A percentile compares a stretch with the other conserved stretches of the same genome.
Conservation (phyloP, 1,140 invertebrate species). For the Drosophila orena region DNA sequence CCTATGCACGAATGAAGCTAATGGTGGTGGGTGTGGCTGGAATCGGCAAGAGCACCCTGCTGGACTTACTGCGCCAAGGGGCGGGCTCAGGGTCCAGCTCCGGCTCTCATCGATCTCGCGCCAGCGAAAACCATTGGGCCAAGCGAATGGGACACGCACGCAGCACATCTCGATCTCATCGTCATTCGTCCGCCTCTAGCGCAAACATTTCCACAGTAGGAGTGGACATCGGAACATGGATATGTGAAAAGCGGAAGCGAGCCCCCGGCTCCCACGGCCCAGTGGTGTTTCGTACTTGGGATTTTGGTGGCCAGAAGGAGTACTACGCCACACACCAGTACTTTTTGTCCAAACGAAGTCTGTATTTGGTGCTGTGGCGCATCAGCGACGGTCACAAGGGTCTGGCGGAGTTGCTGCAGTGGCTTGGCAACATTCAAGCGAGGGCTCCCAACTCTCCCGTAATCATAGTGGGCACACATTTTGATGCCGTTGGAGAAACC, state of each 20-base stretch:
- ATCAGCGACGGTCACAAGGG: constrained; percentile 97
- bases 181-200: constrained; percentile 61
- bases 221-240: constrained; percentile 98
- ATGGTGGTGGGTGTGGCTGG: constrained; percentile 99
- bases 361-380: constrained; percentile 98
- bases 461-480: constrained; percentile 97
- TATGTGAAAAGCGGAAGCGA: constrained; percentile 92
- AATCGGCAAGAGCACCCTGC: constrained; percentile 95
- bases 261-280: constrained; percentile 90
- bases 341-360: constrained; percentile 97
- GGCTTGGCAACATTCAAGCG: constrained; percentile 98
- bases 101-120: constrained; percentile 64
- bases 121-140: constrained; percentile 91
- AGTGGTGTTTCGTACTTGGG: constrained; percentile 99
- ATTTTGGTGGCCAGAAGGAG: constrained; percentile 99
- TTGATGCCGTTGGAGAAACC: constrained; percentile 92
- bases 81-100: constrained; percentile 72
- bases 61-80: constrained; percentile 93
- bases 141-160: constrained; percentile 95
- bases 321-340: constrained; percentile 99
- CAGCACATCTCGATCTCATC: constrained; percentile 66
- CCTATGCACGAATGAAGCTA: constrained; percentile 98
- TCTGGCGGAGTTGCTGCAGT: constrained; percentile 95
- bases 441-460: constrained; percentile 97
- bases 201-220: constrained; percentile 96